Percentiles rank a stretch among this genome's conserved stretches.
These are phyloP conservation scores for Pachyseris speciosa DNA, from an alignment of 64 coral and sea anemone species.

Conservation along the genomic window DNA sequence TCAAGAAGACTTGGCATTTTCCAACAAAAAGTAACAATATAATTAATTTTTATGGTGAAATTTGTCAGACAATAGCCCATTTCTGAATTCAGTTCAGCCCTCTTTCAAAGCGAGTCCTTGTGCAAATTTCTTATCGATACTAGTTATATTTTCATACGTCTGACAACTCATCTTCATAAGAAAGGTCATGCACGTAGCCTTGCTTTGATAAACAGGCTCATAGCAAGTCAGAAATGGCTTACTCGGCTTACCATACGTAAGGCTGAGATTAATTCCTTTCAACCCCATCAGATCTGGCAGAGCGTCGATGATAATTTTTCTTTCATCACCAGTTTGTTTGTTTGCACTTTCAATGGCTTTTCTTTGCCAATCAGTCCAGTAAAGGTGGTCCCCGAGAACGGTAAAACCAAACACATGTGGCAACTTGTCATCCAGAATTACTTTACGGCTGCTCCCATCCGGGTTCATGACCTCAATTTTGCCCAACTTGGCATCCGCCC, in stretches of 20 bases:
- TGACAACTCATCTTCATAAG: no score
- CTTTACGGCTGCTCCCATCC: constrained; percentile 38
- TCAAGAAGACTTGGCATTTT: no score
- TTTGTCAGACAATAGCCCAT: no score
- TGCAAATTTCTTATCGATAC: no score
- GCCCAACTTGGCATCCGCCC: constrained; percentile 73
- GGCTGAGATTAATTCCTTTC: constrained; percentile 54
- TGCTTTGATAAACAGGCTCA: no score
- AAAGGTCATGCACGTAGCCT: no score
- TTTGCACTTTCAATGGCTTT: constrained; percentile 45
- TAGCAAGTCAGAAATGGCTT: no score
- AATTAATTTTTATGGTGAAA: no score
- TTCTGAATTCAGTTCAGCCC: no score
- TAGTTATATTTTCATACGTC: no score
- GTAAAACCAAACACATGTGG: constrained; percentile 75
- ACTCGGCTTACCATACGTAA: constrained; percentile 15
- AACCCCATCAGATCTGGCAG: constrained; percentile 64
- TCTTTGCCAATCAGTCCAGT: constrained; percentile 67
- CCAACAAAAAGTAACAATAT: no score
- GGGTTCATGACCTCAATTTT: constrained; percentile 76
- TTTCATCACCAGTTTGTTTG: constrained; percentile 38
- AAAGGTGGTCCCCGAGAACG: constrained; percentile 15
- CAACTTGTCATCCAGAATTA: constrained; percentile 6
- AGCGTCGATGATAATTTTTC: not conserved
- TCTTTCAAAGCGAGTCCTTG: no score